phyloP scores from a whole-genome alignment of 2,888 invertebrate genomes.

The Seira ritae region DNA sequence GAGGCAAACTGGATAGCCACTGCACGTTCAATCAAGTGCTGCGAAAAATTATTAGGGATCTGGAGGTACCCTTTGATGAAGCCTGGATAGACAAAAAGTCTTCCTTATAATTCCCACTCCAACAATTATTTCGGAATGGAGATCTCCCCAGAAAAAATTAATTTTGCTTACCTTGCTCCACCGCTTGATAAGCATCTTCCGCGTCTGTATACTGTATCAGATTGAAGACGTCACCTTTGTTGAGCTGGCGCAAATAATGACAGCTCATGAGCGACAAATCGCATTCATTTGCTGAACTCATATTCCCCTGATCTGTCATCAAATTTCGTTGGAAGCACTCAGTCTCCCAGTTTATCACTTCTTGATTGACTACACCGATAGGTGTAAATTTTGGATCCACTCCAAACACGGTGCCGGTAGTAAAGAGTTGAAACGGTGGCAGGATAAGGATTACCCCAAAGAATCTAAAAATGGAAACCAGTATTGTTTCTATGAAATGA shows the following conservation, averaged over 20 bases:
- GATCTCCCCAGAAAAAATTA: too few relatives aligned
- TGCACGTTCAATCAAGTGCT: slow-evolving; percentile 25
- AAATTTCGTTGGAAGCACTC: not conserved
- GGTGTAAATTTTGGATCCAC: slow-evolving; percentile 30
- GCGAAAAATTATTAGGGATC: slow-evolving; percentile 29
- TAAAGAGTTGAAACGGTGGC: slow-evolving; percentile 32
- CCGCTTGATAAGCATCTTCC: slow-evolving; percentile 8
- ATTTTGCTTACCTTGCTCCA: not conserved
- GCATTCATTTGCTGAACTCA: slow-evolving; percentile 10
- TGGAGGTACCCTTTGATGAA: slow-evolving; percentile 22
- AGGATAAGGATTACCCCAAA: slow-evolving; percentile 15
- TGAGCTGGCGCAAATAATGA: slow-evolving; percentile 15
- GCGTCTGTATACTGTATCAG: slow-evolving; percentile 7
- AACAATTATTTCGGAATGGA: too few relatives aligned
- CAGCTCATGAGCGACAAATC: slow-evolving; percentile 24
- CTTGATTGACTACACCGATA: slow-evolving; percentile 39
- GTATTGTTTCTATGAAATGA: too few relatives aligned
- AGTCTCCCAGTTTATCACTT: slow-evolving; percentile 27
- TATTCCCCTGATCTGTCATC: not conserved
- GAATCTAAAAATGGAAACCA: slow-evolving; percentile 11
- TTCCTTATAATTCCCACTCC: too few relatives aligned
- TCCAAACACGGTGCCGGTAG: slow-evolving; percentile 19
- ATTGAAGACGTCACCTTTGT: not conserved
- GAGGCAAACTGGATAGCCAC: slow-evolving; percentile 8
- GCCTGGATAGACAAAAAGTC: too few relatives aligned